A percentile compares a stretch with the other conserved stretches of the same genome.
phyloP scores from a whole-genome alignment of 2,113 vertebrate genomes.

The Scolopax mira region DNA sequence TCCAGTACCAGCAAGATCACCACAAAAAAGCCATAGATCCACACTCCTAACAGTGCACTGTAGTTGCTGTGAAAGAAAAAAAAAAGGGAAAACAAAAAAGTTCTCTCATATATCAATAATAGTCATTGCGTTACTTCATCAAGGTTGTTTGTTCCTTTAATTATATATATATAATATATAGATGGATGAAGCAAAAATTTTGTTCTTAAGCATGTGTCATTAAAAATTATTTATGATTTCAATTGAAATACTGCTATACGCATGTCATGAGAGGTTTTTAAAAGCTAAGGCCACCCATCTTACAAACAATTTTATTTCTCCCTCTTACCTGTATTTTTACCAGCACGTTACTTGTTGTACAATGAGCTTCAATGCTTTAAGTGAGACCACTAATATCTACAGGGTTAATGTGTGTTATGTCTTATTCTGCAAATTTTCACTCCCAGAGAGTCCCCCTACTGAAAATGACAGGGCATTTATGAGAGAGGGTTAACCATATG shows the following conservation, averaged over 20 bases:
- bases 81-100: neutral
- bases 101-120: neutral
- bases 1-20: conserved; percentile 91
- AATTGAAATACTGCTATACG: neutral
- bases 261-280: neutral
- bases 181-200: neutral
- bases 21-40: conserved; percentile 98
- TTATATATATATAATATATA: neutral
- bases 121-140: neutral
- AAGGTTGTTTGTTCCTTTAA: neutral
- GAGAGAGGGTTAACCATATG: neutral
- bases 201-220: neutral
- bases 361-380: neutral
- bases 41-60: conserved; percentile 93
- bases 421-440: neutral
- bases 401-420: neutral
- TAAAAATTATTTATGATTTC: neutral
- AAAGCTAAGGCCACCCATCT: neutral
- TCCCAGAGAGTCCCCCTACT: neutral
- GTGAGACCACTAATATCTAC: neutral
- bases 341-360: neutral
- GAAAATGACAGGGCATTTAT: neutral
- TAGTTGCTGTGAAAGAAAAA: conserved; percentile 85
- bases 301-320: neutral
- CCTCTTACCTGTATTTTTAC: neutral